Base-by-base conservation (phyloP, 2,888 invertebrate genomes). In the Microctonus aethiopoides region DNA sequence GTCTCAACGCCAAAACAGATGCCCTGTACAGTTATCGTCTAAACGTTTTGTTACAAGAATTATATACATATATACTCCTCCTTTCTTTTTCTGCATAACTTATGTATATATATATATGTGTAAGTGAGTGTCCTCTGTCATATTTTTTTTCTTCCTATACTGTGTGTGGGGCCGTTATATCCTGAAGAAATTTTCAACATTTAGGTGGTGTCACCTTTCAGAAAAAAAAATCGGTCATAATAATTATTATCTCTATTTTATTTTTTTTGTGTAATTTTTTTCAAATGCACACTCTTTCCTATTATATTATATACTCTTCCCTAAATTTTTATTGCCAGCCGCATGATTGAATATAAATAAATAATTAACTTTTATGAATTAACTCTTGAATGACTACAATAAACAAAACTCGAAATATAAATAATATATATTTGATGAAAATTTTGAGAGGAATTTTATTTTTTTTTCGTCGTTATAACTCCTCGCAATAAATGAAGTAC, bases 1-100 rank as follows among this genome's bases (percentile, higher is more conserved):
- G 60, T 64, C 59, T 63, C 72, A 62, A 64, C 66, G 64, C 36
- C 36, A 29, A 54, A 70, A 70, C 70, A 67, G 72, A 70, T 57
- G 63, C 68, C 56, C 68, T 61, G 52, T 41, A 67, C 65, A 24
- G 56, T 65, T 56, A 60, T 67, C 54, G 32, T 26, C 51, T 22
- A 24, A 39, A 60, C 32, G 56, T 67, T 67, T 29, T 32, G 22
- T 26, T 46, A 61, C 24, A 61, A 24, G 41, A 41, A 16, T n/a
- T n/a, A n/a, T n/a, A n/a, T n/a, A 41, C 24, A 41, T 41, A 39
- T 13, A n/a, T 22, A 61, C 16, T 61, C 34, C 59, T 7, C 34
- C 16, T 34, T 34, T 59, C 34, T 24, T 59, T 34, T 34, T 59
- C 59, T 32, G 32, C 32, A 59, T 32, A 56, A 16, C 13, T 22